A percentile compares a stretch with the other conserved stretches of the same genome.
Evolutionary conservation across 2,888 invertebrate genomes (phyloP).

Genomic region (Drosophila siamana): DNA sequence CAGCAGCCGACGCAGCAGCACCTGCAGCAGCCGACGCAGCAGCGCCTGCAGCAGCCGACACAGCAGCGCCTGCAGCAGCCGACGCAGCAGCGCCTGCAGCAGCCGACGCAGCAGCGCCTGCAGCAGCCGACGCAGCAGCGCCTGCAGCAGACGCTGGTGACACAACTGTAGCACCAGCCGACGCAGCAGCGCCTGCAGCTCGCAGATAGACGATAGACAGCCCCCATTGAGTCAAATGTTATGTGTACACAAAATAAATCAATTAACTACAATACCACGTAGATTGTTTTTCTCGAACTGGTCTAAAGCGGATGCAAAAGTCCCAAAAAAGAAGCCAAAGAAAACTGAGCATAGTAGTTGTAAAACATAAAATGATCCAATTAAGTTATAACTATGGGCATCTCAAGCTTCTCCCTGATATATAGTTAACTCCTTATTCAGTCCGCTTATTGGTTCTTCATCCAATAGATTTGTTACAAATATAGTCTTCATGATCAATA

Average conservation of each 20-base stretch:
- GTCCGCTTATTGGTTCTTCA: neutral
- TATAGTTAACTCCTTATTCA: neutral
- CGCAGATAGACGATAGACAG: neutral
- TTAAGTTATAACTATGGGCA: no score
- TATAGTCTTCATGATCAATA: neutral
- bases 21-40: neutral
- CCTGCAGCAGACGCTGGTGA: neutral
- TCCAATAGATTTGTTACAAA: neutral
- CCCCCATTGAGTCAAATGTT: neutral
- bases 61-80: neutral
- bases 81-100: neutral
- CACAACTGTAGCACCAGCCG: no score
- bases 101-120: neutral
- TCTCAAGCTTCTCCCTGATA: no score
- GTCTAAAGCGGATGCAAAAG: neutral
- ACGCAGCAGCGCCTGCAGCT: neutral
- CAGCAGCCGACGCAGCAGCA: neutral
- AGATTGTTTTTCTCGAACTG: neutral
- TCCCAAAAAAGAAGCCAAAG: neutral
- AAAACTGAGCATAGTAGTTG: neutral
- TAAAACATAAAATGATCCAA: neutral
- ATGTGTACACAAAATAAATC: constrained; percentile 25
- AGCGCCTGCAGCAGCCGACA: neutral
- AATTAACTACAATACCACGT: constrained; percentile 15
- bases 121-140: neutral